A percentile compares a stretch with the other conserved stretches of the same genome.
Conservation (phyloP, 2,113 vertebrate genomes). For the Lanius ludovicianus region DNA sequence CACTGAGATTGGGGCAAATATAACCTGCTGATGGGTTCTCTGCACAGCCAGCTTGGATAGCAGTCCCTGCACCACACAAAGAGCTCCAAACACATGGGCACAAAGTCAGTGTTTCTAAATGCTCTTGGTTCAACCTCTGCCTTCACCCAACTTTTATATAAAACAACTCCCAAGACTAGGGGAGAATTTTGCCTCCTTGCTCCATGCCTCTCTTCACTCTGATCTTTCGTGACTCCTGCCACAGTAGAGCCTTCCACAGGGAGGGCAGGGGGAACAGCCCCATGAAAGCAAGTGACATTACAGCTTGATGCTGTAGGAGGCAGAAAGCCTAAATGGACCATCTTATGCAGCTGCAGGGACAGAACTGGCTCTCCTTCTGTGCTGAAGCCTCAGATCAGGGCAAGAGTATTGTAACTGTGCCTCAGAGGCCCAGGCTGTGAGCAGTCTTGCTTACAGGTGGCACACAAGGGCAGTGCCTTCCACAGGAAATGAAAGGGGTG, state of each 20-base stretch:
- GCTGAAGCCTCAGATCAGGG: background rate
- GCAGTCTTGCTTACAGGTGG: background rate
- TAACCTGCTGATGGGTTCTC: background rate
- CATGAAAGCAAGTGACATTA: background rate
- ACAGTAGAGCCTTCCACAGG: background rate
- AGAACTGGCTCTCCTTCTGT: background rate
- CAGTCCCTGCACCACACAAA: background rate
- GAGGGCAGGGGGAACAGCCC: background rate
- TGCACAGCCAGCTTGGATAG: background rate
- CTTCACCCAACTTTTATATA: background rate
- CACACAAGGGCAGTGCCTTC: background rate
- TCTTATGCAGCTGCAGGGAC: background rate
- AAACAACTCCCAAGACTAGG: background rate
- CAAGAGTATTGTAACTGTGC: background rate
- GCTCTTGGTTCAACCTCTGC: background rate
- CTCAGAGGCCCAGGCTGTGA: background rate
- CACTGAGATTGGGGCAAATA: background rate
- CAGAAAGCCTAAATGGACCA: background rate
- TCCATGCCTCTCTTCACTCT: background rate
- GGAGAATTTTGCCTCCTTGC: background rate
- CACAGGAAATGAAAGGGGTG: background rate
- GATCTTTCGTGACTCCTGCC: background rate
- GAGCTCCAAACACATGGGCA: background rate
- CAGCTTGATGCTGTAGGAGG: background rate
- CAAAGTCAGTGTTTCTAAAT: background rate